These are phyloP conservation scores for Caenorhabditis latens DNA, from an alignment of 1,140 invertebrate genomes.

Conservation along the genomic window DNA sequence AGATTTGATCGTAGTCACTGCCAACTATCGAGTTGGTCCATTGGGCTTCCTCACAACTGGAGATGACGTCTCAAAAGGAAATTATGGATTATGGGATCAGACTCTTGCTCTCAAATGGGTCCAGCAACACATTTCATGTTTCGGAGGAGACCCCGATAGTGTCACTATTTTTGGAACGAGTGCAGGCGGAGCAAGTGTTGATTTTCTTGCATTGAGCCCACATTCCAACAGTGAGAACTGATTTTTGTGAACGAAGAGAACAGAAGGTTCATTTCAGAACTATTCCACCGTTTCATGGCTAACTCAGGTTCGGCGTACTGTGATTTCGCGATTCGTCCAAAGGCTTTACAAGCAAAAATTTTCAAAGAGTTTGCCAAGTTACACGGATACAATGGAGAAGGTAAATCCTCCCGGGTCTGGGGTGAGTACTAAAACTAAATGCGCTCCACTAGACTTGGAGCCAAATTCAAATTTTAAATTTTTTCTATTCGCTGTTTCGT, in stretches of 20 bases:
- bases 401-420: too few relatives aligned
- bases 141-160: conserved; percentile 79
- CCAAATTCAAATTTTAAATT: too few relatives aligned
- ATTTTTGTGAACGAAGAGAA: too few relatives aligned
- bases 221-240: conserved; percentile 82
- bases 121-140: conserved; percentile 74
- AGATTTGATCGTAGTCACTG: conserved; percentile 61
- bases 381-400: conserved; percentile 40
- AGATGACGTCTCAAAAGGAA: conserved; percentile 75
- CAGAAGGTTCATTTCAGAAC: conserved; percentile 60
- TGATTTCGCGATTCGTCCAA: conserved; percentile 66
- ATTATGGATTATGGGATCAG: conserved; percentile 78
- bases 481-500: too few relatives aligned
- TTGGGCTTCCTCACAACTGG: conserved; percentile 74
- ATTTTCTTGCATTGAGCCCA: conserved; percentile 86
- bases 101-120: conserved; percentile 77
- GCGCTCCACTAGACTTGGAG: too few relatives aligned
- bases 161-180: conserved; percentile 80
- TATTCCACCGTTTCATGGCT: conserved; percentile 71
- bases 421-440: too few relatives aligned
- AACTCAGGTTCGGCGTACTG: conserved; percentile 69
- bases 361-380: conserved; percentile 45
- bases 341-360: conserved; percentile 24
- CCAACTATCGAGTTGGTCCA: conserved; percentile 67
- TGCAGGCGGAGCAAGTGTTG: conserved; percentile 87